phyloP scores from a whole-genome alignment of 2,113 vertebrate species.

The Dinomys branickii region DNA sequence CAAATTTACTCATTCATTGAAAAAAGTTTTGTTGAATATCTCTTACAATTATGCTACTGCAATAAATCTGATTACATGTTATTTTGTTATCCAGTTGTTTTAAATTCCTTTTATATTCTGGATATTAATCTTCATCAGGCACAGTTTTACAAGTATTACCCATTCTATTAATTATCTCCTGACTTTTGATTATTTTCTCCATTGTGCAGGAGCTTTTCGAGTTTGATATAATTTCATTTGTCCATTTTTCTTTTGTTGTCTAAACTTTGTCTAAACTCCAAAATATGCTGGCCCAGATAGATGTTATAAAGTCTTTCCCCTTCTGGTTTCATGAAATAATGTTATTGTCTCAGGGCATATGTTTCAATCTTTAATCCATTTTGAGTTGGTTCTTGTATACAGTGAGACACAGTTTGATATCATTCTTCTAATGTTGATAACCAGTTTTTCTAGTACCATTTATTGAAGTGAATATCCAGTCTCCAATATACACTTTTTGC shows the following conservation, averaged over 20 bases:
- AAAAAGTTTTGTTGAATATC: conserved; percentile 30
- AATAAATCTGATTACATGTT: background rate
- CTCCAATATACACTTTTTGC: background rate
- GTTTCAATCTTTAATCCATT: background rate
- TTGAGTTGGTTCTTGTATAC: background rate
- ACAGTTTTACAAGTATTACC: background rate
- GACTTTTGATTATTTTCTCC: background rate
- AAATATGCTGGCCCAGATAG: background rate
- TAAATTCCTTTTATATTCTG: fast-evolving
- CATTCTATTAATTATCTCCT: background rate
- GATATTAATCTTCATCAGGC: background rate
- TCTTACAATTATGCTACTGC: background rate
- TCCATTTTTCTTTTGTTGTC: background rate
- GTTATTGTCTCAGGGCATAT: background rate
- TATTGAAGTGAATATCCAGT: background rate
- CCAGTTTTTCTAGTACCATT: background rate
- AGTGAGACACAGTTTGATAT: background rate
- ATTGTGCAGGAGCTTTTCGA: background rate
- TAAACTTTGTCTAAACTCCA: background rate
- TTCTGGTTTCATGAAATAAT: background rate
- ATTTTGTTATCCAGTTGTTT: background rate
- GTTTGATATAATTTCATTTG: background rate
- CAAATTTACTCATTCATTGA: conserved; percentile 56
- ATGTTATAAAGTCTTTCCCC: background rate
- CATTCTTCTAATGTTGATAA: background rate